Evolutionary conservation across 2,113 vertebrate genomes (phyloP).

Genomic region (Numenius arquata): DNA sequence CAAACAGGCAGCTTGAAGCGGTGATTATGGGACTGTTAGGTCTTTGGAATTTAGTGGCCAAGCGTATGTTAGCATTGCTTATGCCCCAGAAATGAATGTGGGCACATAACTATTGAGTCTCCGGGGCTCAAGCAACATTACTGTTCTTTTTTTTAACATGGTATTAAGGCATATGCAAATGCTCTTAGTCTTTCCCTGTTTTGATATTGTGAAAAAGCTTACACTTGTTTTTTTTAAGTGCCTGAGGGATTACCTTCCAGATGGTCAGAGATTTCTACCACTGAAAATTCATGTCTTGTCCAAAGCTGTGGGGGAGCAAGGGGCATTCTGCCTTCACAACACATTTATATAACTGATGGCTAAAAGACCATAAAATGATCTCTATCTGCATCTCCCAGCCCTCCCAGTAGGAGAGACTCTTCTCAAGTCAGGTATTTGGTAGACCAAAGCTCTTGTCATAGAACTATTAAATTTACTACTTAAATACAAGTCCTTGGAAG

Average conservation of each 20-base stretch:
- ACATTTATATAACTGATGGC: not conserved
- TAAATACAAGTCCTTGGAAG: not conserved
- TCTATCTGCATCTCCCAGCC: not conserved
- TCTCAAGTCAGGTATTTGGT: not conserved
- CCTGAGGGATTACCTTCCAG: conserved; percentile 26
- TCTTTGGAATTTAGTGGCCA: not conserved
- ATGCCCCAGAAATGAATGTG: not conserved
- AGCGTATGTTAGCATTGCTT: not conserved
- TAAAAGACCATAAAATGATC: not conserved
- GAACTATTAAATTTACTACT: not conserved
- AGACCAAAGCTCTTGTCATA: not conserved
- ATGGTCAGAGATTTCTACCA: conserved; percentile 23
- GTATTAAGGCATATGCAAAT: conserved; percentile 20
- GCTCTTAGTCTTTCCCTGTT: conserved; percentile 3
- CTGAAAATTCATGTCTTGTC: not conserved
- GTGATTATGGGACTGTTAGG: not conserved
- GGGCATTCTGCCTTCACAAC: not conserved
- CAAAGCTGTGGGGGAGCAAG: not conserved
- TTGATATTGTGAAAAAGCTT: not conserved
- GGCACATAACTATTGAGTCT: not conserved
- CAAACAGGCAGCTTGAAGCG: not conserved
- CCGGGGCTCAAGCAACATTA: not conserved
- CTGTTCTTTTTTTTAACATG: not conserved
- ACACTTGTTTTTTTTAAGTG: not conserved
- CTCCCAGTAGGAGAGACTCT: not conserved